phyloP scores from a whole-genome alignment of 2,797 vertebrate genomes.

The Salmo trutta region DNA sequence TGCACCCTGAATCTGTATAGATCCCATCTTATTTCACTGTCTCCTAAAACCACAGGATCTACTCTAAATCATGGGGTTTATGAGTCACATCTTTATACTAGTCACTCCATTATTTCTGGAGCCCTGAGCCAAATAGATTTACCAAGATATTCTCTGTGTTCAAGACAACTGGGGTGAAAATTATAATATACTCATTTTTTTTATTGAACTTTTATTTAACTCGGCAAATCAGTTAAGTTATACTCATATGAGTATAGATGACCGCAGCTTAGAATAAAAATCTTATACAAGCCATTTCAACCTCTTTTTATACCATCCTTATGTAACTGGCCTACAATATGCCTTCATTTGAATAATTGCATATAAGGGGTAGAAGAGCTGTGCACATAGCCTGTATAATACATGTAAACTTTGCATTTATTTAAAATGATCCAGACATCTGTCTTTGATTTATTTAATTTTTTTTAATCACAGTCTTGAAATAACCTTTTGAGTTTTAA shows the following conservation, averaged over 20 bases:
- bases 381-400: not conserved
- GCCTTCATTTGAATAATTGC: not conserved
- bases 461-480: not conserved
- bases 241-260: not conserved
- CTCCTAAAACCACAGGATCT: not conserved
- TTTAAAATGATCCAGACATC: not conserved
- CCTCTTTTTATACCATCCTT: not conserved
- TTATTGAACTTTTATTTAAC: not conserved
- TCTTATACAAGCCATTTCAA: not conserved
- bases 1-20: not conserved
- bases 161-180: not conserved
- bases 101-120: not conserved
- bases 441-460: not conserved
- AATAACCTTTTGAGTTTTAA: not conserved
- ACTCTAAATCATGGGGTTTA: not conserved
- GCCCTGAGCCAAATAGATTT: not conserved
- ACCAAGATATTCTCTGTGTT: not conserved
- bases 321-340: slow-evolving; percentile 3
- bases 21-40: not conserved
- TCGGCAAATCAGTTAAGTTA: too few species aligned
- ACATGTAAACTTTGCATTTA: not conserved
- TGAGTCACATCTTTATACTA: not conserved
- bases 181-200: not conserved
- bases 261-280: not conserved
- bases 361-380: not conserved